Evolutionary conservation across 2,113 vertebrate species (phyloP).

Genomic region (Rhabdornis inornatus): DNA sequence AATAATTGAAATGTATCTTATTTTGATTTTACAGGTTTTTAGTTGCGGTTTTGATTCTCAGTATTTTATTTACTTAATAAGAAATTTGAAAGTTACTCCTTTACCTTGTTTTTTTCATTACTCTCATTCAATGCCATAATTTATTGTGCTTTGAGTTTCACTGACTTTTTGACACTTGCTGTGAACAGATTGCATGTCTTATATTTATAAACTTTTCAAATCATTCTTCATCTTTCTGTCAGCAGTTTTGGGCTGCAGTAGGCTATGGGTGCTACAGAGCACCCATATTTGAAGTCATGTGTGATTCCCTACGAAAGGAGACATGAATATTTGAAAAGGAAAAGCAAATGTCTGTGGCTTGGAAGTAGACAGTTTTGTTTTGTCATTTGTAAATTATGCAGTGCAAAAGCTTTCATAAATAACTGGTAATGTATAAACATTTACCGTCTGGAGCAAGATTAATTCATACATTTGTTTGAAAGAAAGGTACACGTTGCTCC

Average conservation of each 20-base stretch:
- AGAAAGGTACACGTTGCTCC: not conserved
- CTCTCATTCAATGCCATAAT: not conserved
- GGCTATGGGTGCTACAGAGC: not conserved
- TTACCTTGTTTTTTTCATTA: not conserved
- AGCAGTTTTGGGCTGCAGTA: not conserved
- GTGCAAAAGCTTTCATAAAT: slow-evolving; percentile 34
- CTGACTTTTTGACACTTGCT: not conserved
- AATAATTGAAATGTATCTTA: not conserved
- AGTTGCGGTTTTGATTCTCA: not conserved
- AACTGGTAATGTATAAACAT: slow-evolving; percentile 33
- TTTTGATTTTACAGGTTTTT: not conserved
- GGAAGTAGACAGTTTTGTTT: not conserved
- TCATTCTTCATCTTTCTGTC: not conserved
- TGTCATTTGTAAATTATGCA: slow-evolving; percentile 39
- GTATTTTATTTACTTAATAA: not conserved
- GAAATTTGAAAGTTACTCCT: not conserved
- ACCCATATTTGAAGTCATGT: not conserved
- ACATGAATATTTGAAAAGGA: not conserved
- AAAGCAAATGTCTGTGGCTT: not conserved
- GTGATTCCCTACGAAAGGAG: not conserved
- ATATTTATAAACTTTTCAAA: not conserved
- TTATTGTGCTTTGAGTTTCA: not conserved
- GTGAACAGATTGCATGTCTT: not conserved
- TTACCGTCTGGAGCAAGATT: slow-evolving; percentile 27
- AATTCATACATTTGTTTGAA: slow-evolving; percentile 1